Evolutionary conservation across 2,888 invertebrate genomes (phyloP).

Genomic region (Acanthopleura granulata): DNA sequence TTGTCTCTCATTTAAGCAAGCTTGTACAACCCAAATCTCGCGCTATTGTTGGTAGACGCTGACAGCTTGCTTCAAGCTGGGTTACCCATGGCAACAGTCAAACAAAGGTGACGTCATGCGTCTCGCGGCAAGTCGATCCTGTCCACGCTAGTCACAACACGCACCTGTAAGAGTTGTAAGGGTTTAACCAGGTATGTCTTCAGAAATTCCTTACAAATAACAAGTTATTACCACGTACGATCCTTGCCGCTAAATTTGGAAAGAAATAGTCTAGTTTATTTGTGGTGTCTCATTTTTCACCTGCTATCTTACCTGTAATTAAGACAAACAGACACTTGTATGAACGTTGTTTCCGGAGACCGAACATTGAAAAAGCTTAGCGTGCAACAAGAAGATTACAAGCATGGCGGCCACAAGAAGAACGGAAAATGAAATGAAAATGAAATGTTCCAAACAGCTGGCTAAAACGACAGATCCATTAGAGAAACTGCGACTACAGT

Average conservation of each 20-base stretch:
- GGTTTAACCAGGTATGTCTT: no score
- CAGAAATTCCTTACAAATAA: no score
- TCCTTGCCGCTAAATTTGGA: no score
- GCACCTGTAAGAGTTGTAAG: neutral
- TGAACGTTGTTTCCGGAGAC: no score
- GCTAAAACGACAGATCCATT: slow-evolving; percentile 81
- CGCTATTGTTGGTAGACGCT: neutral
- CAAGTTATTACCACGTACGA: no score
- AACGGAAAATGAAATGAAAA: slow-evolving; percentile 84
- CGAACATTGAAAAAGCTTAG: neutral
- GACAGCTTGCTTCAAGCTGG: neutral
- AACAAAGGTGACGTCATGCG: neutral
- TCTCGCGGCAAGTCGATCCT: neutral
- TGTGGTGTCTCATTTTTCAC: no score
- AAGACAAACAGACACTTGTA: no score
- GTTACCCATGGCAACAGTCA: neutral
- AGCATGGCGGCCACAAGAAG: slow-evolving; percentile 79
- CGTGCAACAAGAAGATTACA: neutral
- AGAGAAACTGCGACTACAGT: slow-evolving; percentile 85
- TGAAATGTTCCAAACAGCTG: slow-evolving; percentile 73
- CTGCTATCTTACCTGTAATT: no score
- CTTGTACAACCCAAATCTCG: no score
- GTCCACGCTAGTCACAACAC: neutral
- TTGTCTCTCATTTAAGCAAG: no score
- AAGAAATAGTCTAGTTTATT: no score